These are phyloP conservation scores for Chrysolina oricalcia DNA, from an alignment of 2,888 invertebrate species.

Conservation along the genomic window DNA sequence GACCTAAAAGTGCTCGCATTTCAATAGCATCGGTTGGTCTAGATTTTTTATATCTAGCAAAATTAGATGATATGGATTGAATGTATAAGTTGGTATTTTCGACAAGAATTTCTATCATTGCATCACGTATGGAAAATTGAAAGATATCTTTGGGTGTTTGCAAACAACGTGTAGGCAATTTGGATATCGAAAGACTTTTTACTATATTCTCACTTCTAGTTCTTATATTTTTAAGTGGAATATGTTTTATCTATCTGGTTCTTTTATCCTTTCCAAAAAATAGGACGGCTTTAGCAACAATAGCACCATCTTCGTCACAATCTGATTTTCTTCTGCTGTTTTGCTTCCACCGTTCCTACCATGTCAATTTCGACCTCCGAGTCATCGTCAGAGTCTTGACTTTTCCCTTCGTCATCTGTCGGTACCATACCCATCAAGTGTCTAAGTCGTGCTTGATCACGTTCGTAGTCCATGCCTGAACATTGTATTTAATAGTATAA, in stretches of 20 bases:
- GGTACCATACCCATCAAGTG: too few relatives aligned
- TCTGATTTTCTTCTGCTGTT: slow-evolving; percentile 37
- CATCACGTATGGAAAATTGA: slow-evolving; percentile 28
- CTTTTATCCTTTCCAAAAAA: slow-evolving; percentile 34
- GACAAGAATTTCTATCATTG: slow-evolving; percentile 26
- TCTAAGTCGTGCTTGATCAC: too few relatives aligned
- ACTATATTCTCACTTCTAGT: too few relatives aligned
- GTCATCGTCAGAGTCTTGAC: slow-evolving; percentile 24
- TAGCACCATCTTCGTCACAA: slow-evolving; percentile 19
- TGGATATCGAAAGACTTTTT: too few relatives aligned
- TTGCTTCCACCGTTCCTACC: slow-evolving; percentile 30
- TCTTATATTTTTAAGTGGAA: slow-evolving; percentile 25
- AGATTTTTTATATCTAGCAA: slow-evolving; percentile 27
- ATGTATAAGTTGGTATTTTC: too few relatives aligned
- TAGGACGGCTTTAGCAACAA: slow-evolving; percentile 20
- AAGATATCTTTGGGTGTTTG: slow-evolving; percentile 31
- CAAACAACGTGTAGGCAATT: slow-evolving; percentile 19
- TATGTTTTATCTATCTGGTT: slow-evolving; percentile 27
- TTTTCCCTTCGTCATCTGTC: too few relatives aligned
- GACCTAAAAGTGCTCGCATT: too few relatives aligned
- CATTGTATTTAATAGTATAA: slow-evolving; percentile 6
- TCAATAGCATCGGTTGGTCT: slow-evolving; percentile 26
- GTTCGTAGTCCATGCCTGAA: slow-evolving; percentile 12
- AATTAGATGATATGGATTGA: slow-evolving; percentile 30
- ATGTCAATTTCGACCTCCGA: slow-evolving; percentile 23